Base-by-base conservation (phyloP, 1,140 invertebrate genomes). In the Nasonia giraulti region DNA sequence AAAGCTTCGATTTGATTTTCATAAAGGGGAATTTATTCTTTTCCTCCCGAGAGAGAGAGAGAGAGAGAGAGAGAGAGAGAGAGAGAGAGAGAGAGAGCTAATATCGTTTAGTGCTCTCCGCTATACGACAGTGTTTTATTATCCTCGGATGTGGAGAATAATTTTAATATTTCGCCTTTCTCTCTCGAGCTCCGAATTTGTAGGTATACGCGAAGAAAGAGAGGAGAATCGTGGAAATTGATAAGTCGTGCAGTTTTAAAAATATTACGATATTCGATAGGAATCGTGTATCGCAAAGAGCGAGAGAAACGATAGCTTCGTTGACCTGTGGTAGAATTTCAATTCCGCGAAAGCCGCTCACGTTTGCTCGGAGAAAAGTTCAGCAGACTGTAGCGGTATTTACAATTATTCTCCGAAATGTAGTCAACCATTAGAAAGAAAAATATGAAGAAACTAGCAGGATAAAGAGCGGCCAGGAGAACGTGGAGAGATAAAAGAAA, bases 401-500 rank as follows among this genome's bases (percentile, higher is more conserved):
- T 82, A 82, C 47, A 75, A 69, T 77, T 77, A 50, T 47, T 77
- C 33, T 83, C 37, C 20, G 47, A 69, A 69, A 68, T 7, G 76
- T 83, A 50, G 74, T 33, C 74, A 83, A 69, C 37, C 62, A 50
- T 77, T 77, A 77, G 62, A 77, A 74, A 82, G 33, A 37, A 77
- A 77, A 83, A 77, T 83, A 68, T 68, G 12, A 40, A 66, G 50
- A 85, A 87, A 86, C 77, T 80, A 76, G 55, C 44, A 40, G 27
- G 68, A 80, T 10, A 68, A 80, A 50, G 55, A 62, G 44, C 7
- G 73, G 17, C 44, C 10, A 44, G 23, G 62, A 40, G 71, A 37
- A 17, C 44, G 80, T 68, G 14, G n/a, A 6, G n/a, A 50, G 44
- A 10, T 73, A 55, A 50, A 37, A 50, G 68, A 50, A 62, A 0